Evolutionary conservation across 1,140 invertebrate species (phyloP), one percentile per base, ranked within the genome.

Genomic region (Ganaspis sp.): DNA sequence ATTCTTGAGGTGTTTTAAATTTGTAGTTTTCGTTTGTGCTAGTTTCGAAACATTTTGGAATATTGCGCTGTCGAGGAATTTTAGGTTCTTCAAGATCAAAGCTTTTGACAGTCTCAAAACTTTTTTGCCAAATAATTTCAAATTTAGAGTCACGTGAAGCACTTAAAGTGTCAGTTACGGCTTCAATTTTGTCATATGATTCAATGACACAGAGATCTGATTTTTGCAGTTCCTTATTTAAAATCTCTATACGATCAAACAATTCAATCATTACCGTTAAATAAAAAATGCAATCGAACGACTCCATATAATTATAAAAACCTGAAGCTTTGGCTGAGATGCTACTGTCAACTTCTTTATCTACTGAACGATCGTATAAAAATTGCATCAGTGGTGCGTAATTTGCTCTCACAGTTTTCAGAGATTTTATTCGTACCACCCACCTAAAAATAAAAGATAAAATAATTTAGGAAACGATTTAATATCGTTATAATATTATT

Each of bases 401-500:
- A 74, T 80, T 77, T 40, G 42, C 23, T 12, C 17, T 70, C 45
- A 80, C 49, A 54, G 64, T 80, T 19, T 71, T 77, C 11, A 80
- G 26, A 73, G 72, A 76, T 71, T 71, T 72, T 23, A 80, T 79
- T 38, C 77, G 77, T 53, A 79, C 74, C n/a, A 69, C 70, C 77
- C 74, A 79, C 49, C 77, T 79, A 29, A 75, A 73, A 75, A 74
- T 69, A 74, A 12, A 74, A 64, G 49, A 12, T 40, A 40, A 40
- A 26, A n/a, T 37, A 37, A 73, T 82, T 72, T 75, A 81, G 75
- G 58, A 78, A 79, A n/a, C n/a, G n/a, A n/a, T n/a, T n/a, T n/a
- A n/a, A n/a, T n/a, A n/a, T n/a, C n/a, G n/a, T n/a, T n/a, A n/a
- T n/a, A n/a, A n/a, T n/a, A n/a, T n/a, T n/a, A n/a, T n/a, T n/a